These are phyloP conservation scores for Gnathonemus echidnorhynchus DNA, from an alignment of 2,113 vertebrate genomes.

Conservation along the genomic window DNA sequence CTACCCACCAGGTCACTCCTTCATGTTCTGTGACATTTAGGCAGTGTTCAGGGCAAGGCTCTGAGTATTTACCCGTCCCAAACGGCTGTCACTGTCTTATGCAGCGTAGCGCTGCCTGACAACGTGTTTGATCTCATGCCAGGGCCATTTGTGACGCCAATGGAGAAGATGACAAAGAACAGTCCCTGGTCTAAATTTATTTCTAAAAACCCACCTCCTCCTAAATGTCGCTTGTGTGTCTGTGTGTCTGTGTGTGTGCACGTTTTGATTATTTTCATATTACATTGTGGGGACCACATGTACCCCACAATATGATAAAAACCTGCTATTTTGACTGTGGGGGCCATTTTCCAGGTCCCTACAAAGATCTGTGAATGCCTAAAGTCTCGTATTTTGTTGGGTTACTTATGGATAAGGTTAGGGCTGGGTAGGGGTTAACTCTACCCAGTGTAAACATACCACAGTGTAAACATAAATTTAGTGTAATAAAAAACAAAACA, in stretches of 20 bases:
- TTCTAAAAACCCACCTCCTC: not conserved
- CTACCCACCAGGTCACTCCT: not conserved
- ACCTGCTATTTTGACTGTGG: not conserved
- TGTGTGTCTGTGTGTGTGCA: not conserved
- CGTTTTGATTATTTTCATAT: too few relatives aligned
- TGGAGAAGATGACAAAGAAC: not conserved
- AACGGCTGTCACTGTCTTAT: not conserved
- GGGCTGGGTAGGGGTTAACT: not conserved
- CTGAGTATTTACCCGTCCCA: not conserved
- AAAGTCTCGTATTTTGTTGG: not conserved
- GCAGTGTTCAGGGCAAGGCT: not conserved
- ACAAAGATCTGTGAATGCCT: too few relatives aligned
- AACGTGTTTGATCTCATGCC: not conserved
- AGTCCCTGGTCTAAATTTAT: not conserved
- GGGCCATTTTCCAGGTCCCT: not conserved
- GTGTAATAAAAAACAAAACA: not conserved
- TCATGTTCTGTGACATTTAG: not conserved
- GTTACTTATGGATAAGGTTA: not conserved
- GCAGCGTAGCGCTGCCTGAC: not conserved
- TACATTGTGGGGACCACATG: not conserved
- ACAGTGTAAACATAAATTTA: too few relatives aligned
- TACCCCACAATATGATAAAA: not conserved
- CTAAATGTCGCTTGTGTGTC: not conserved
- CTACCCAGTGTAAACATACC: too few relatives aligned
- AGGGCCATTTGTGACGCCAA: not conserved